Percentiles rank a stretch among this genome's conserved stretches.
phyloP scores from a whole-genome alignment of 2,113 vertebrate genomes.

The Pollachius pollachius region DNA sequence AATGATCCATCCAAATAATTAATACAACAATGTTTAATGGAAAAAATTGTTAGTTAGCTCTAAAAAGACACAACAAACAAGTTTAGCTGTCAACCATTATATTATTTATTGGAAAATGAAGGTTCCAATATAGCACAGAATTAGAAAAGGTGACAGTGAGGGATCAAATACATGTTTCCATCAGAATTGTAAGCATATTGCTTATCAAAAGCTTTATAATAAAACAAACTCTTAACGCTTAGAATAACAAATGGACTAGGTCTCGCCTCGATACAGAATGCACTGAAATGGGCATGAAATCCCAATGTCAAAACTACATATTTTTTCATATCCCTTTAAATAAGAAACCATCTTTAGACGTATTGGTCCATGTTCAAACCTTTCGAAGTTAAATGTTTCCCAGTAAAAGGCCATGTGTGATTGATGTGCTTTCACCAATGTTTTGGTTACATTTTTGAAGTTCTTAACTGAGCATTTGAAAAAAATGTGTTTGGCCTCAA shows the following conservation, averaged over 20 bases:
- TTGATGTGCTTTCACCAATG: background rate
- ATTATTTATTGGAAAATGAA: no score
- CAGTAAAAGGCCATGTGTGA: constrained; percentile 5
- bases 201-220: no score
- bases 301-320: background rate
- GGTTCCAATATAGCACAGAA: no score
- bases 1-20: no score
- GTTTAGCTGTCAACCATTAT: no score
- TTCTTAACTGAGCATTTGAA: background rate
- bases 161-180: no score
- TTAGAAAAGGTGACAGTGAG: no score
- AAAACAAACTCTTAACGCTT: background rate
- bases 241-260: background rate
- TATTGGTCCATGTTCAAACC: constrained; percentile 8
- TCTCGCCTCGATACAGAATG: background rate
- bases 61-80: no score
- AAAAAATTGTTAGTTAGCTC: no score
- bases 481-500: no score
- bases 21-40: no score
- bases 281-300: background rate
- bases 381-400: constrained; percentile 1
- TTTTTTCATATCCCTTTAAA: background rate
- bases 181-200: no score
- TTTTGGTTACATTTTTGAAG: background rate
- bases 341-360: background rate